Evolutionary conservation across 37 sponge, comb jelly and placozoan genomes (phyloP).

Genomic region (Mnemiopsis leidyi): DNA sequence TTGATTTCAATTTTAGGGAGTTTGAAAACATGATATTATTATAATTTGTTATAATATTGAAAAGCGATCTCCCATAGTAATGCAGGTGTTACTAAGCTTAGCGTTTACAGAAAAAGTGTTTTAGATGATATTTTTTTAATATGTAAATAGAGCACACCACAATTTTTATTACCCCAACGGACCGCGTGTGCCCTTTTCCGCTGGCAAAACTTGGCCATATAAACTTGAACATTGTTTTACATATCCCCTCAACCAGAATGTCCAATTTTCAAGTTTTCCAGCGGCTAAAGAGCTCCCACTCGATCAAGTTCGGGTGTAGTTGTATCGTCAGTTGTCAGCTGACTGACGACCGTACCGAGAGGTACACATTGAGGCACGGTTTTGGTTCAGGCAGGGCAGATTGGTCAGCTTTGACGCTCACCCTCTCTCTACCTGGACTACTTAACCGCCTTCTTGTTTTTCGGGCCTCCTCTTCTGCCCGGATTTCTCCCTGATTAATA

Average conservation of each 20-base stretch:
- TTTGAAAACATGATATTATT: neutral
- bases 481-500: neutral
- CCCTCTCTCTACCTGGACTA: too few species aligned
- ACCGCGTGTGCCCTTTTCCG: neutral
- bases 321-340: too few species aligned
- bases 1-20: neutral
- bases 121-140: slow-evolving; percentile 36
- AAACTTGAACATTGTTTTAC: too few species aligned
- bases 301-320: too few species aligned
- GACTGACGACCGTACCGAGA: too few species aligned
- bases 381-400: too few species aligned
- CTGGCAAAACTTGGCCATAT: neutral
- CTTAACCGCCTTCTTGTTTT: neutral
- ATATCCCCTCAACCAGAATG: too few species aligned
- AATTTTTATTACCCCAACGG: neutral
- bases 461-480: neutral
- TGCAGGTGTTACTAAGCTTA: neutral
- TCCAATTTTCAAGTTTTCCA: too few species aligned
- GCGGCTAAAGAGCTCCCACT: too few species aligned
- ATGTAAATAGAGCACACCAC: slow-evolving; percentile 62
- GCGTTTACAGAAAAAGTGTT: neutral
- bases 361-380: too few species aligned
- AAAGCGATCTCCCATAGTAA: neutral
- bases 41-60: neutral
- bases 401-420: too few species aligned